A percentile compares a stretch with the other conserved stretches of the same genome.
Evolutionary conservation across 2,113 vertebrate species (phyloP).

Genomic region (Nesospiza acunhae): DNA sequence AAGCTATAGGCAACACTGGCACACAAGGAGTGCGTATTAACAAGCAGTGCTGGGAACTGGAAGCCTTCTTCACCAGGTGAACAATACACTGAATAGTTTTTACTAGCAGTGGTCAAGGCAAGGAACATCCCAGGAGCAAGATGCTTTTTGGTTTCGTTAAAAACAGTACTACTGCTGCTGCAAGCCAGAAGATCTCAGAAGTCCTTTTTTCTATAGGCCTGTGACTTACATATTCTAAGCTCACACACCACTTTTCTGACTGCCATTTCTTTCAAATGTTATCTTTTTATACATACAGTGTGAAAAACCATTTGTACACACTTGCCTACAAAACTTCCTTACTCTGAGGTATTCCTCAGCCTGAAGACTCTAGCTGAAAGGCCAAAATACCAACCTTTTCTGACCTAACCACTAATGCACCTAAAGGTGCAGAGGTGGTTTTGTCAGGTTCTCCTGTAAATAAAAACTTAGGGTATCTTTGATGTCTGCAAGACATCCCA

Average conservation of each 20-base stretch:
- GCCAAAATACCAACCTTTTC: neutral
- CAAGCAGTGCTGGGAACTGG: neutral
- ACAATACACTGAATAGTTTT: neutral
- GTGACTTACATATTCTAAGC: neutral
- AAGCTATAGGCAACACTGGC: neutral
- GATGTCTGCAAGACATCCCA: neutral
- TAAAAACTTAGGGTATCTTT: neutral
- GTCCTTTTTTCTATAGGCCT: neutral
- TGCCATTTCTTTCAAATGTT: neutral
- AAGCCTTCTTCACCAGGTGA: neutral
- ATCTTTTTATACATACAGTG: accelerated
- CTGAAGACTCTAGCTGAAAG: neutral
- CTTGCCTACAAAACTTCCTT: neutral
- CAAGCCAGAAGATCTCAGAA: neutral
- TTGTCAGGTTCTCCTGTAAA: neutral
- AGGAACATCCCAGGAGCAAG: neutral
- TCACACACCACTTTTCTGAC: neutral
- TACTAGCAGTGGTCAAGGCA: neutral
- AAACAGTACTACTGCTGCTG: neutral
- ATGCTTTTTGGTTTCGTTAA: neutral
- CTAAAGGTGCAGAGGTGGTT: neutral
- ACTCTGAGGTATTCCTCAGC: neutral
- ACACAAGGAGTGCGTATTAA: neutral
- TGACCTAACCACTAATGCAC: neutral
- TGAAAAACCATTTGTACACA: neutral